Base-by-base conservation (phyloP, 2,888 invertebrate genomes). In the Opisthograptis luteolata region DNA sequence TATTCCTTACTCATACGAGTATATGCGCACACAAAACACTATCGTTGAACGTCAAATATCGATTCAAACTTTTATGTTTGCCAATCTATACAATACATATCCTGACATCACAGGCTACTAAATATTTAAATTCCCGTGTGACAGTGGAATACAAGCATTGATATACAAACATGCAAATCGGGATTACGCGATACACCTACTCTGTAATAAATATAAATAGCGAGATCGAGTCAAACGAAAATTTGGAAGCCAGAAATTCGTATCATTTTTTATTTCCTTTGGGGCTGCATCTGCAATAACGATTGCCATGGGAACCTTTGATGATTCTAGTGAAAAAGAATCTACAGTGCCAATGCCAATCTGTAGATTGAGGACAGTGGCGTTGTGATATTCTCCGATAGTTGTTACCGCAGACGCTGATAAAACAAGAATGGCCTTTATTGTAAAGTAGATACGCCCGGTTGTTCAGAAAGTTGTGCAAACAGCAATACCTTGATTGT, bases 91-190 rank as follows among this genome's bases (percentile, higher is more conserved):
- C 19, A 19, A 39, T 19, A 39, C 5, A 12, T 0, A 14, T 35
- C 37, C 37, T 17, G 30, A 13, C 28, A 34, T 49, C 25, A 44
- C 34, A 35, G 13, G 15, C 12, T 37, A 30, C 40, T 40, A 40
- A 45, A 40, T 51, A 41, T 45, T 27, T 13, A 35, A 31, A 30
- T 28, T 41, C 50, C 44, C 40, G 24, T 24, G 44, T 44, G 44
- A 20, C 41, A 25, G 10, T 12, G 24, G 27, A 19, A 35, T 42
- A 42, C 22, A 43, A 32, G 32, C 49, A 44, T 50, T 44, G 40
- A 51, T 40, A 36, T 51, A 36, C 44, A 45, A 40, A 45, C 25
- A 45, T 51, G 44, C 35, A 40, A 50, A 51, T 51, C 30, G 22
- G 14, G 17, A 24, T 48, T 14, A 32, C 20, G 2, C 8, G 15